Evolutionary conservation across 2,113 vertebrate species (phyloP), one percentile per base, ranked within the genome.

Genomic region (Peromyscus maniculatus): DNA sequence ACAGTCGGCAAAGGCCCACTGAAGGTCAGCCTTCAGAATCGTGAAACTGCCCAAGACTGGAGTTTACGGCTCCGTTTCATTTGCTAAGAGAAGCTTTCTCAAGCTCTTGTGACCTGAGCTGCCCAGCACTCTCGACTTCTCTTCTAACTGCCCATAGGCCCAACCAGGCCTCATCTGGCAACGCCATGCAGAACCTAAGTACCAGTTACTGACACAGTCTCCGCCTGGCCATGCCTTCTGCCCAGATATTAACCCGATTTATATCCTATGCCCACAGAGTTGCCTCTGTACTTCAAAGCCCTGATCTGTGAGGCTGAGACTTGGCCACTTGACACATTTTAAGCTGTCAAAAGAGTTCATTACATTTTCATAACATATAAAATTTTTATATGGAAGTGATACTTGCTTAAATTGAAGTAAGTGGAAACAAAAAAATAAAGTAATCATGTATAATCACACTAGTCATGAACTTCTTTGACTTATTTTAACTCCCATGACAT

Each of bases 401-500:
- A 57, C 16, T 83, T 91, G 49, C 49, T 95, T 80, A 94, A 92
- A 89, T n/a, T 17, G 55, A 12, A 93, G 72, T 88, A 67, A 86
- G 43, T 64, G 31, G 33, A 93, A 93, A 95, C 62, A 90, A 49
- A 86, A 82, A 74, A n/a, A 26, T 66, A 46, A 89, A 87, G 12
- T 28, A 69, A 31, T 33, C 66, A 19, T 69, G n/a, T 2, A 75
- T 69, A 67, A 78, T 57, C 57, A 46, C 4, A 79, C 24, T 33
- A 13, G 24, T 43, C 1, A 39, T 83, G 9, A 69, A 13, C 13
- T 80, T 84, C 10, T 10, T 46, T n/a, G 69, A 39, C 7, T 46
- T 82, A 77, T 22, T 26, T 24, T 67, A 80, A 59, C 26, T 62
- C 0, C 24, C 90, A 4, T 31, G 52, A 57, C 39, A 33, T 28